Conservation (phyloP, 2,888 invertebrate genomes). For the Macaria notata region DNA sequence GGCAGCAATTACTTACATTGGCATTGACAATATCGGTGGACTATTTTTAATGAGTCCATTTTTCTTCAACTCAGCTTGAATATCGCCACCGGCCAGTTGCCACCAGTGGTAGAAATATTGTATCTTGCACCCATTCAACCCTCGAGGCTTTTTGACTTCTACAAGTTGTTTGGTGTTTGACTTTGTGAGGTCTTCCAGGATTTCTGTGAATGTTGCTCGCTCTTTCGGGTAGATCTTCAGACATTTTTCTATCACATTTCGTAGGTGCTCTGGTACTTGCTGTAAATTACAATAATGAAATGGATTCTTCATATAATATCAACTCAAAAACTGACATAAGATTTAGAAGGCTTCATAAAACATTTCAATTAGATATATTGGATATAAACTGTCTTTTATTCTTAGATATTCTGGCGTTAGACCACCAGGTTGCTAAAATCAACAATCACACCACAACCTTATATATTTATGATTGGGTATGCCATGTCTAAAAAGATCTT, state of each 20-base stretch:
- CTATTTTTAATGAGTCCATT: slow-evolving; percentile 94
- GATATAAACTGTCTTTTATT: too few species aligned
- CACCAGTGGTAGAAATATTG: slow-evolving; percentile 96
- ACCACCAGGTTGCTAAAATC: too few species aligned
- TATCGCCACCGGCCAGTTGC: slow-evolving; percentile 97
- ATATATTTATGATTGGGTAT: too few species aligned
- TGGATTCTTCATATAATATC: too few species aligned
- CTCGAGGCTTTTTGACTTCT: slow-evolving; percentile 65
- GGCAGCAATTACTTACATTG: too few species aligned
- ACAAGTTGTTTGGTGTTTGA: slow-evolving; percentile 63
- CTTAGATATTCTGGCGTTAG: too few species aligned
- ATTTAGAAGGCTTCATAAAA: too few species aligned
- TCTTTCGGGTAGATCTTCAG: slow-evolving; percentile 85
- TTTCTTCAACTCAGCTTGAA: slow-evolving; percentile 93
- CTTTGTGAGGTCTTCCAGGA: slow-evolving; percentile 73
- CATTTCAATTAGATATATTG: too few species aligned
- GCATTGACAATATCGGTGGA: slow-evolving; percentile 90
- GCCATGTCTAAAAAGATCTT: too few species aligned
- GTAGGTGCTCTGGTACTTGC: slow-evolving; percentile 82
- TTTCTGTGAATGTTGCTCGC: slow-evolving; percentile 78
- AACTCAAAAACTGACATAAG: too few species aligned
- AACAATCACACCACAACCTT: too few species aligned
- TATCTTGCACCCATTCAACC: slow-evolving; percentile 82
- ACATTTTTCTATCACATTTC: slow-evolving; percentile 86
- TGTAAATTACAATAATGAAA: slow-evolving; percentile 46